A percentile compares a stretch with the other conserved stretches of the same genome.
These are phyloP conservation scores for Bellardia pandia DNA, from an alignment of 2,888 invertebrate species.

Conservation along the genomic window DNA sequence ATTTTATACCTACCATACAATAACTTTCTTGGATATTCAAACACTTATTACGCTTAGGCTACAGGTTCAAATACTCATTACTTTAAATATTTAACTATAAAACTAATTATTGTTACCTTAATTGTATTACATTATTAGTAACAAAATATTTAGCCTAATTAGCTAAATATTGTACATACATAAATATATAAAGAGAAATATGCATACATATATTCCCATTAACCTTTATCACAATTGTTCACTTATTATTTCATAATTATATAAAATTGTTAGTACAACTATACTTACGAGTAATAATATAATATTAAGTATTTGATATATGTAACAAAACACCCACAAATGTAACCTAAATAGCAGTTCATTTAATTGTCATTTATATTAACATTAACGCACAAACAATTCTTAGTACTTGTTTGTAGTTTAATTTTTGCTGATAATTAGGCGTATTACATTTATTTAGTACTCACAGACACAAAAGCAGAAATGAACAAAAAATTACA, in stretches of 20 bases:
- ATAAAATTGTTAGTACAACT: constrained; percentile 8
- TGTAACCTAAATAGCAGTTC: constrained; percentile 32
- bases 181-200: background rate
- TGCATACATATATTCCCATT: background rate
- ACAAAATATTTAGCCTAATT: background rate
- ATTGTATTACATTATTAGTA: background rate
- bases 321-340: constrained; percentile 3
- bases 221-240: constrained; percentile 14
- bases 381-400: constrained; percentile 19
- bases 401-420: background rate
- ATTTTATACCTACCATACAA: too few relatives aligned
- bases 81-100: too few relatives aligned
- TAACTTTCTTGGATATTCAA: too few relatives aligned
- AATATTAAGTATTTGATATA: constrained; percentile 10
- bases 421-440: constrained; percentile 39
- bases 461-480: constrained; percentile 15
- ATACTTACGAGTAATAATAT: constrained; percentile 11
- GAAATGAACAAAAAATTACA: background rate
- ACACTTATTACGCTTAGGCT: too few relatives aligned
- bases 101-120: too few relatives aligned
- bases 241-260: constrained; percentile 29
- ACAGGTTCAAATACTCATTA: too few relatives aligned
- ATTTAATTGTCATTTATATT: constrained; percentile 56
- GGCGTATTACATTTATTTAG: constrained; percentile 50
- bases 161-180: background rate